Evolutionary conservation across 2,797 vertebrate genomes (phyloP).

Genomic region (Characodon lateralis): DNA sequence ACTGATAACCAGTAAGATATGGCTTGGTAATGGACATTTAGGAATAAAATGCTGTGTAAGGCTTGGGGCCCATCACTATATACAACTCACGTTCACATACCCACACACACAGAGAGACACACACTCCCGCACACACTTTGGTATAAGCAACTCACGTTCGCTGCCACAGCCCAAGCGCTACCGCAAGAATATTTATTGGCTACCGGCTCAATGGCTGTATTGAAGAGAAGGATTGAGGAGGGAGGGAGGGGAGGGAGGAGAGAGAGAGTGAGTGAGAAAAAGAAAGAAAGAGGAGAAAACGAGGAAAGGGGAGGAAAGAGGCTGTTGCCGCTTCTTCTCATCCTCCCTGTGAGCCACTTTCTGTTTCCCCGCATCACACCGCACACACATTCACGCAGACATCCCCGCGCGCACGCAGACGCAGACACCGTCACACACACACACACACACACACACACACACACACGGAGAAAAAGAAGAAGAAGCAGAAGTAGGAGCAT

Average conservation of each 20-base stretch:
- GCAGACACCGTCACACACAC: slow-evolving; percentile 24
- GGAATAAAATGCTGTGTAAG: slow-evolving; percentile 68
- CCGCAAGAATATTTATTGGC: slow-evolving; percentile 83
- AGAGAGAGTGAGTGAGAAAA: not conserved
- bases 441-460: slow-evolving; percentile 4
- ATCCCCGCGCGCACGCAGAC: slow-evolving; percentile 29
- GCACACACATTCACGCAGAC: slow-evolving; percentile 41
- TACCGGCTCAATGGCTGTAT: slow-evolving; percentile 81
- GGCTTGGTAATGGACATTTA: slow-evolving; percentile 24
- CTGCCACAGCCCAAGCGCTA: slow-evolving; percentile 80
- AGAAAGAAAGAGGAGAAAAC: slow-evolving; percentile 21
- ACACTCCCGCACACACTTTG: slow-evolving; percentile 64
- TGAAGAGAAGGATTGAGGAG: slow-evolving; percentile 61
- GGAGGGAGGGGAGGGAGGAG: slow-evolving; percentile 4
- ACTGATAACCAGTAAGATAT: slow-evolving; percentile 27
- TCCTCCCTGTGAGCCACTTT: slow-evolving; percentile 55
- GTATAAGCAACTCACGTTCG: slow-evolving; percentile 80
- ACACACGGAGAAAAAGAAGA: not conserved
- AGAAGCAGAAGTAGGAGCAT: slow-evolving; percentile 2
- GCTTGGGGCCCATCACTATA: slow-evolving; percentile 64
- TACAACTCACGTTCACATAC: slow-evolving; percentile 68
- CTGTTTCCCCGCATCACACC: slow-evolving; percentile 60
- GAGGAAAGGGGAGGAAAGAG: slow-evolving; percentile 45
- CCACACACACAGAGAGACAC: slow-evolving; percentile 36
- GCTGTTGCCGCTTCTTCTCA: slow-evolving; percentile 62